A percentile compares a stretch with the other conserved stretches of the same genome.
Evolutionary conservation across 1,140 invertebrate genomes (phyloP).

Genomic region (Drosophila kohkoa): DNA sequence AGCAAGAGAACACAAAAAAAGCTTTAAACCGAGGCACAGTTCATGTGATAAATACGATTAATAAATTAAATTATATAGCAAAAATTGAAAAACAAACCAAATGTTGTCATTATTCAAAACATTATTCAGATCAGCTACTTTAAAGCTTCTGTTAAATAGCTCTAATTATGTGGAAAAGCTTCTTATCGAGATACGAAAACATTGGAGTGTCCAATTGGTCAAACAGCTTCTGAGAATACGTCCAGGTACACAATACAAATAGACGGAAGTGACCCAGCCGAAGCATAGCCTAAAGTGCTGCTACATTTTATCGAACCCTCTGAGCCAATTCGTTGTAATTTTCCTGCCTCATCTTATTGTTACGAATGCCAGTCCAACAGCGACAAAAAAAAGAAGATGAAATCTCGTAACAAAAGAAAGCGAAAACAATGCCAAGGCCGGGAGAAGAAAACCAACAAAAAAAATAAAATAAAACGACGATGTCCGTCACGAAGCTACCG

Average conservation of each 20-base stretch:
- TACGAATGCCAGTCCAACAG: constrained; percentile 18
- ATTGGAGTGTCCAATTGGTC: constrained; percentile 37
- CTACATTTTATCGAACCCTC: constrained; percentile 24
- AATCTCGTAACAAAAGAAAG: constrained; percentile 67
- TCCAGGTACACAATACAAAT: not conserved
- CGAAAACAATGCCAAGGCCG: constrained; percentile 80
- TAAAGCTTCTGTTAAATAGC: not conserved
- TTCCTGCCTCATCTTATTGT: constrained; percentile 24
- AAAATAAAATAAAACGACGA: constrained; percentile 30
- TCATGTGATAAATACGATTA: constrained; percentile 74
- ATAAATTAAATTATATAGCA: constrained; percentile 67
- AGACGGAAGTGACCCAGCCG: constrained; percentile 46
- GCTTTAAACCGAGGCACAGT: constrained; percentile 69
- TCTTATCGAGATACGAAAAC: not conserved
- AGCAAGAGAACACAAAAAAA: constrained; percentile 34
- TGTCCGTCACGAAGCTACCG: constrained; percentile 52
- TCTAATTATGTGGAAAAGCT: not conserved
- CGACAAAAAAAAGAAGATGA: constrained; percentile 4
- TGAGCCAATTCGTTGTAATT: constrained; percentile 48
- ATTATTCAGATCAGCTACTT: not conserved
- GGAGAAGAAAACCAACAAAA: constrained; percentile 13
- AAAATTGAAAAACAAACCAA: constrained; percentile 53
- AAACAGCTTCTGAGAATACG: constrained; percentile 4
- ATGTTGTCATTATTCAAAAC: constrained; percentile 37
- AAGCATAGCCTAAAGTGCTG: constrained; percentile 27